A percentile compares a stretch with the other conserved stretches of the same genome.
phyloP scores from a whole-genome alignment of 2,888 invertebrate genomes.

The Polymixis flavicincta region DNA sequence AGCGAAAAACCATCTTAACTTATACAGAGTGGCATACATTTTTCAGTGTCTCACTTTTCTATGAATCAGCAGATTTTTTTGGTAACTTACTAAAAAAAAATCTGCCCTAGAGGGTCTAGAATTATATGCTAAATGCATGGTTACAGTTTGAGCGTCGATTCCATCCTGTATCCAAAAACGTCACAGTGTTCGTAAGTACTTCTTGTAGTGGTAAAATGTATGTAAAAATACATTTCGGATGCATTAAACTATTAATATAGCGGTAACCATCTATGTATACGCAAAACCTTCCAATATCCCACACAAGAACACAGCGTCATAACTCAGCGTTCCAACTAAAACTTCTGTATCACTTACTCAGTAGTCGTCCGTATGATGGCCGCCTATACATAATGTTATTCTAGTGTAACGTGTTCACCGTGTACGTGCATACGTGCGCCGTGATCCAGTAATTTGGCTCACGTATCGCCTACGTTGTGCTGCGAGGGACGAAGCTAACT shows the following conservation, averaged over 20 bases:
- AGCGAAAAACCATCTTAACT: too few relatives aligned
- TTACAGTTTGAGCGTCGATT: too few relatives aligned
- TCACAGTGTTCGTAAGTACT: background rate
- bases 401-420: background rate
- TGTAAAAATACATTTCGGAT: too few relatives aligned
- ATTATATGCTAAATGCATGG: too few relatives aligned
- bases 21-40: too few relatives aligned
- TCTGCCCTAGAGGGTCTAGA: too few relatives aligned
- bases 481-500: slow-evolving; percentile 61
- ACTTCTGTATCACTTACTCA: slow-evolving; percentile 38
- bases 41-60: too few relatives aligned
- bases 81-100: too few relatives aligned
- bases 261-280: background rate
- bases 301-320: slow-evolving; percentile 20
- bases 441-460: slow-evolving; percentile 72
- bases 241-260: too few relatives aligned
- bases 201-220: too few relatives aligned
- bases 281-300: slow-evolving; percentile 24
- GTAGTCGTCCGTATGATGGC: background rate
- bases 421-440: slow-evolving; percentile 28
- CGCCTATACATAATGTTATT: slow-evolving; percentile 15
- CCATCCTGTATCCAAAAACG: background rate
- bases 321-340: slow-evolving; percentile 45
- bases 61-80: too few relatives aligned
- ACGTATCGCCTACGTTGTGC: slow-evolving; percentile 74